phyloP scores from a whole-genome alignment of 2,113 vertebrate species.

The Okapia johnstoni region DNA sequence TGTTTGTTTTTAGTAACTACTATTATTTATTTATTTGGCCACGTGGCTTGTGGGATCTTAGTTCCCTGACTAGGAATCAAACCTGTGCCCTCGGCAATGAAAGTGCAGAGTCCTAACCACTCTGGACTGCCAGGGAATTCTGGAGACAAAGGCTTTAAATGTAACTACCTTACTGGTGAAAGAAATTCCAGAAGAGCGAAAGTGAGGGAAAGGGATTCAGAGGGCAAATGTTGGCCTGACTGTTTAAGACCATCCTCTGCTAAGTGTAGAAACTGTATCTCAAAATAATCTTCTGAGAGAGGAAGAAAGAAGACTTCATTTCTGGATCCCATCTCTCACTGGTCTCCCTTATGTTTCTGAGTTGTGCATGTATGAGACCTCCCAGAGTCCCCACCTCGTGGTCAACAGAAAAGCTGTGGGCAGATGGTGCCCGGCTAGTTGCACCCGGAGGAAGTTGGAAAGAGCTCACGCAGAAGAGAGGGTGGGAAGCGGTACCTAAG shows the following conservation, averaged over 20 bases:
- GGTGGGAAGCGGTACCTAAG: neutral
- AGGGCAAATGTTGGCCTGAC: neutral
- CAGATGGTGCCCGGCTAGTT: neutral
- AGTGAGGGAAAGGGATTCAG: neutral
- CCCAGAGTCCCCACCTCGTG: neutral
- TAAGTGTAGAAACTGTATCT: neutral
- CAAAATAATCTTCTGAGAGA: neutral
- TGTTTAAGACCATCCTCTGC: neutral
- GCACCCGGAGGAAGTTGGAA: accelerated
- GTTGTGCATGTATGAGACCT: neutral
- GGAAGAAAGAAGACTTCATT: neutral
- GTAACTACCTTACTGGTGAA: neutral
- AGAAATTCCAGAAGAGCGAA: neutral
- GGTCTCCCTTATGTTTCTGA: neutral
- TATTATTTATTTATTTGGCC: neutral
- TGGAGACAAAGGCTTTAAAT: neutral
- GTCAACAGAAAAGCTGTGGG: neutral
- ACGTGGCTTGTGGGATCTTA: neutral
- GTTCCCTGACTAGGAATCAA: neutral
- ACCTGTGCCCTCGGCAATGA: neutral
- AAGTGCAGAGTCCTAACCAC: neutral
- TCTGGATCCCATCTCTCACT: too few relatives aligned
- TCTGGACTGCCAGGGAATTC: neutral
- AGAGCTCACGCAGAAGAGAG: neutral
- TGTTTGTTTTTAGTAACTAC: neutral